Percentiles rank a stretch among this genome's conserved stretches.
Evolutionary conservation across 2,113 vertebrate species (phyloP).

Genomic region (Syngnathus floridae): DNA sequence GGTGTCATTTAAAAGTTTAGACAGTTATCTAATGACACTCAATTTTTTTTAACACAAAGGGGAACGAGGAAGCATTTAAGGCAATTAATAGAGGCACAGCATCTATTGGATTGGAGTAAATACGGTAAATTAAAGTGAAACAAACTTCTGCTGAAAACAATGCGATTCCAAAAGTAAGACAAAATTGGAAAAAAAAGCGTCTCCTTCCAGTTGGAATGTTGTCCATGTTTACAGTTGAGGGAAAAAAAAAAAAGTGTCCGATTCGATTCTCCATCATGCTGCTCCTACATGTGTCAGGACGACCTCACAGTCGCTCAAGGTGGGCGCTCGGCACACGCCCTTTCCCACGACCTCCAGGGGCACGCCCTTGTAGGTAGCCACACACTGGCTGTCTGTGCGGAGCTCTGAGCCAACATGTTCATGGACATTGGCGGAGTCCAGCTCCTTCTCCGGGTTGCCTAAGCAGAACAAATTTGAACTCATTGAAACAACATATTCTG

Average conservation of each 20-base stretch:
- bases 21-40: neutral
- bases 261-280: neutral
- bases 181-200: too few species aligned
- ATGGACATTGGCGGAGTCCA: slow-evolving; percentile 88
- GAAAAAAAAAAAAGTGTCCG: neutral
- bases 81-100: neutral
- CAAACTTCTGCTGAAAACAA: neutral
- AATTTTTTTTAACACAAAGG: neutral
- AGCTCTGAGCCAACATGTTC: slow-evolving; percentile 85
- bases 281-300: slow-evolving; percentile 64
- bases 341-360: slow-evolving; percentile 82
- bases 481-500: neutral
- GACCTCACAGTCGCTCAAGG: slow-evolving; percentile 81
- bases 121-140: neutral
- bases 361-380: slow-evolving; percentile 83
- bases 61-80: neutral
- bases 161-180: neutral
- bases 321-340: slow-evolving; percentile 82
- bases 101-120: neutral
- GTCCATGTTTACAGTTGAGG: neutral
- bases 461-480: slow-evolving; percentile 3
- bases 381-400: slow-evolving; percentile 74
- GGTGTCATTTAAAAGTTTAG: too few species aligned
- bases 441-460: slow-evolving; percentile 88
- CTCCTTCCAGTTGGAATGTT: slow-evolving; percentile 4